Conservation (phyloP, 30 jellyfish, hydroid and myxozoan genomes). For the Aurelia sp. region DNA sequence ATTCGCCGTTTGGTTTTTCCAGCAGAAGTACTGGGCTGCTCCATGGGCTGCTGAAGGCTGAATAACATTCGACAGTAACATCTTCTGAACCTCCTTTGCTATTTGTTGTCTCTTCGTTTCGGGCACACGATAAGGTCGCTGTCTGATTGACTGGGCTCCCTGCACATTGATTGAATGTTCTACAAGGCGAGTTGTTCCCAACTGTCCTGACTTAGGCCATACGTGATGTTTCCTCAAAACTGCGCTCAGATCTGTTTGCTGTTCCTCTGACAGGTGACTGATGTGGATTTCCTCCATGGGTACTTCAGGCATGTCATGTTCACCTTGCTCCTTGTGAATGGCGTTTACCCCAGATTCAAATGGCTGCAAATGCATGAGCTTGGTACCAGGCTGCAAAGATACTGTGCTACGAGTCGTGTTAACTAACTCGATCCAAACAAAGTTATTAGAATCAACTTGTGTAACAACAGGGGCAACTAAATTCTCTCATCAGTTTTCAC, state of each 20-base stretch:
- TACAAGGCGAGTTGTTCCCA: constrained; percentile 64
- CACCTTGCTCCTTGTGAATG: too few relatives aligned
- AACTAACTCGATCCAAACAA: too few relatives aligned
- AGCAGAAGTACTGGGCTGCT: constrained; percentile 65
- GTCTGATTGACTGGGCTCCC: constrained; percentile 67
- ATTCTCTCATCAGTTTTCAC: too few relatives aligned
- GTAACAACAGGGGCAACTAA: too few relatives aligned
- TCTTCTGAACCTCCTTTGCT: constrained; percentile 47
- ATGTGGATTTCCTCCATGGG: constrained; percentile 37
- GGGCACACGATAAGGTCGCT: constrained; percentile 63
- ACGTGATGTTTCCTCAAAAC: constrained; percentile 52
- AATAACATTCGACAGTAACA: constrained; percentile 50
- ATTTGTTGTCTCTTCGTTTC: constrained; percentile 53
- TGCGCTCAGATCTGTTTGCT: constrained; percentile 49
- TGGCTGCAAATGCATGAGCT: too few relatives aligned
- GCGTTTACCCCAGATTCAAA: too few relatives aligned
- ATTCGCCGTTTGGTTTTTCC: constrained; percentile 58
- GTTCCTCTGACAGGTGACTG: constrained; percentile 38
- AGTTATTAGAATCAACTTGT: too few relatives aligned
- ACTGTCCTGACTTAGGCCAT: constrained; percentile 39
- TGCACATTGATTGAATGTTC: constrained; percentile 64
- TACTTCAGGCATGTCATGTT: constrained; percentile 29
- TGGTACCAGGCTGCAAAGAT: too few relatives aligned
- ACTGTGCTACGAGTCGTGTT: too few relatives aligned
- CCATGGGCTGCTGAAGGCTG: constrained; percentile 69